Conservation (phyloP, 2,113 vertebrate genomes). For the Ophiodon elongatus region DNA sequence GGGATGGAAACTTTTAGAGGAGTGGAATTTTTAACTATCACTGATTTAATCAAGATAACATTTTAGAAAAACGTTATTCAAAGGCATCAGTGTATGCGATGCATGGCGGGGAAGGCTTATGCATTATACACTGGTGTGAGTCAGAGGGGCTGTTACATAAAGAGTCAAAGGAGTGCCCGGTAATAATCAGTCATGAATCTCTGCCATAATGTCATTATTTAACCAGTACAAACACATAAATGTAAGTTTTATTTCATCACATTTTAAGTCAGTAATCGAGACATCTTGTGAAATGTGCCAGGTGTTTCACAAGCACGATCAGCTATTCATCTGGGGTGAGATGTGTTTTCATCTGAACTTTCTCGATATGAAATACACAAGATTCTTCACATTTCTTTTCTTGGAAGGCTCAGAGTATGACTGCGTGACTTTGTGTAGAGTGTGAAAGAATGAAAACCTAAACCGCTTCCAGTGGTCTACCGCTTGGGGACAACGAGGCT, state of each 20-base stretch:
- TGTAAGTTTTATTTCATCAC: too few relatives aligned
- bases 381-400: slow-evolving; percentile 45
- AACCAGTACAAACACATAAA: too few relatives aligned
- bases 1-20: background rate
- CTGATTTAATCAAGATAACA: background rate
- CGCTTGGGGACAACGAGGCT: background rate
- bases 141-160: background rate
- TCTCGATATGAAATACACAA: slow-evolving; percentile 25
- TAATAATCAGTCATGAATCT: background rate
- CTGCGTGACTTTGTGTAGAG: slow-evolving; percentile 22
- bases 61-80: background rate
- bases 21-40: background rate
- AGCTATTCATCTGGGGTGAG: background rate
- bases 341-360: background rate
- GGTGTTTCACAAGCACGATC: background rate
- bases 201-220: background rate
- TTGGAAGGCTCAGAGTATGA: slow-evolving; percentile 1
- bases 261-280: background rate
- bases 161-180: background rate
- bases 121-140: background rate
- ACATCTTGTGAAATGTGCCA: background rate
- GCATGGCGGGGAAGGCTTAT: too few relatives aligned
- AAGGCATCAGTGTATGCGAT: background rate
- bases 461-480: background rate
- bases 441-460: slow-evolving; percentile 2